A percentile compares a stretch with the other conserved stretches of the same genome.
Conservation (phyloP, 2,113 vertebrate genomes). For the Serilophus lunatus region DNA sequence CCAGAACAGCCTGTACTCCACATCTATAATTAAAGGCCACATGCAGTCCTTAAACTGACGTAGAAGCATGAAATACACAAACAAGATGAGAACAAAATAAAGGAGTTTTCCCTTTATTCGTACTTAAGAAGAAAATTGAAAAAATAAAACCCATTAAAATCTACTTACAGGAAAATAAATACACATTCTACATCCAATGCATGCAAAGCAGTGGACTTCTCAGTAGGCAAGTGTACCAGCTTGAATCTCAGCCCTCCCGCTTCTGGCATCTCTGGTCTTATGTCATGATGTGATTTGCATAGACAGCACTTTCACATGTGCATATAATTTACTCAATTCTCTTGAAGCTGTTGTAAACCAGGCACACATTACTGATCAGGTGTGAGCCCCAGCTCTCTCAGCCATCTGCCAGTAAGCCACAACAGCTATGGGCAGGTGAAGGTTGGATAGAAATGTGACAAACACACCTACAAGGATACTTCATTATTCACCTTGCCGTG, state of each 20-base stretch:
- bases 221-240: neutral
- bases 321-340: neutral
- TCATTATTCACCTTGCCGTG: neutral
- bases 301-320: neutral
- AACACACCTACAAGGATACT: neutral
- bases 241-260: neutral
- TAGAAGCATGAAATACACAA: neutral
- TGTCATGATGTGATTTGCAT: accelerated
- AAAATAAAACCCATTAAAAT: neutral
- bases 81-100: neutral
- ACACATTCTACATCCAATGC: neutral
- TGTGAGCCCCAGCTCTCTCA: neutral
- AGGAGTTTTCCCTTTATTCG: neutral
- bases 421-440: neutral
- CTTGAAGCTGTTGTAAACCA: neutral
- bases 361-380: accelerated
- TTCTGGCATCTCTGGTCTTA: neutral
- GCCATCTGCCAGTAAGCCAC: neutral
- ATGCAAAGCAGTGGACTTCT: neutral
- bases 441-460: neutral
- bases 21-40: neutral
- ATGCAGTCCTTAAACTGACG: neutral
- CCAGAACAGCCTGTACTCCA: neutral
- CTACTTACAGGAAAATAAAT: constrained; percentile 14
- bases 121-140: neutral